These are phyloP conservation scores for Calcarius lapponicus DNA, from an alignment of 2,797 vertebrate genomes.

Conservation along the genomic window DNA sequence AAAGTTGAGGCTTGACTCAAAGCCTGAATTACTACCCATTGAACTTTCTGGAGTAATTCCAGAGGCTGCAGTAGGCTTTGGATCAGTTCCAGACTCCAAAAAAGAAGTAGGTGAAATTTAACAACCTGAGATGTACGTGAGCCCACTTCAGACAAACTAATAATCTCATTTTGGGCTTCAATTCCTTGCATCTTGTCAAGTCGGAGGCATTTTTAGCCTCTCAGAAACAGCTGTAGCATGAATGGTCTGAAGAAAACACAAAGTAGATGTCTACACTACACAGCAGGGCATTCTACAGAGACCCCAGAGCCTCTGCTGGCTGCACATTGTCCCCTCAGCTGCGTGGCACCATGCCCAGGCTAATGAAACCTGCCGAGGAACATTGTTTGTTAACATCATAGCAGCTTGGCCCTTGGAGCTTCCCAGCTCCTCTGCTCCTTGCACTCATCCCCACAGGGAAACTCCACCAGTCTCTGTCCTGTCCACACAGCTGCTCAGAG, in stretches of 20 bases:
- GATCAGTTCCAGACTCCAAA: slow-evolving; percentile 6
- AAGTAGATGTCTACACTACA: background rate
- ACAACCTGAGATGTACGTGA: background rate
- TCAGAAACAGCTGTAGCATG: background rate
- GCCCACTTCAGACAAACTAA: background rate
- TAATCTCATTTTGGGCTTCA: background rate
- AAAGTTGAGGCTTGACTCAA: slow-evolving; percentile 34
- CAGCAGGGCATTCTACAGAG: background rate
- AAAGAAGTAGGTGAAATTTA: slow-evolving; percentile 23
- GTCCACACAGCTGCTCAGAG: background rate
- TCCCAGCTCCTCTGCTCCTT: background rate
- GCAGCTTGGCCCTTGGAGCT: background rate
- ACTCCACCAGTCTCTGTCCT: background rate
- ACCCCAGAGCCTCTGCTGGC: background rate
- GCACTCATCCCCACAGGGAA: background rate
- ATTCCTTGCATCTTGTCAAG: background rate
- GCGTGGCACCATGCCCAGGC: slow-evolving; percentile 32
- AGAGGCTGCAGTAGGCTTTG: slow-evolving; percentile 20
- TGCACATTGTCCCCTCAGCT: slow-evolving; percentile 20
- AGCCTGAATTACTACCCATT: slow-evolving; percentile 30
- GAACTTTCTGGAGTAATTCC: slow-evolving; percentile 40
- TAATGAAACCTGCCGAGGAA: background rate
- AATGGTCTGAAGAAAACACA: slow-evolving; percentile 4
- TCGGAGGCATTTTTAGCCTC: background rate
- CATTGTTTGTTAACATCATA: background rate